Percentiles rank a stretch among this genome's conserved stretches.
Conservation (phyloP, 2,113 vertebrate species). For the Antechinus stuartii region DNA sequence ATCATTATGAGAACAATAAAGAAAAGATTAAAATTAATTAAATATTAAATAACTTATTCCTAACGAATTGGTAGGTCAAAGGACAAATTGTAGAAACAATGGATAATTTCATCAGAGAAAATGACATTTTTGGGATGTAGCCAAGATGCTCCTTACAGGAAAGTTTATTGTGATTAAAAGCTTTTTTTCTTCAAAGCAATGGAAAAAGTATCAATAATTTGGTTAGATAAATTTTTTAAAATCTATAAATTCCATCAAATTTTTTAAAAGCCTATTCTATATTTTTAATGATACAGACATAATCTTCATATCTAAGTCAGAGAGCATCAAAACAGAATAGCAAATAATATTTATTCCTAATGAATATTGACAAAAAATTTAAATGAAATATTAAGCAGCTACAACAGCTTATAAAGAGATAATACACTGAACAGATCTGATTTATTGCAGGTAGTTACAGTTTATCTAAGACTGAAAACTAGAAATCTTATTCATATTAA, state of each 20-base stretch:
- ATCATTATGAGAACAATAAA: background rate
- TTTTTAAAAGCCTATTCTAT: too few relatives aligned
- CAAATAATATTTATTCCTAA: slow-evolving; percentile 6
- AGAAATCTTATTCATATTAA: slow-evolving; percentile 6
- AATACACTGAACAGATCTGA: background rate
- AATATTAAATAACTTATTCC: background rate
- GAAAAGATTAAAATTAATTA: background rate
- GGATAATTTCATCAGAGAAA: background rate
- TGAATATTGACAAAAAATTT: background rate
- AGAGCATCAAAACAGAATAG: slow-evolving; percentile 7
- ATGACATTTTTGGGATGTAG: background rate
- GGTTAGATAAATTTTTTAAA: background rate
- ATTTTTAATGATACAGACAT: too few relatives aligned
- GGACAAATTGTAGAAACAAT: background rate
- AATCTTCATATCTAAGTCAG: background rate
- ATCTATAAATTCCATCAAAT: too few relatives aligned
- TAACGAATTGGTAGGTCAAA: background rate
- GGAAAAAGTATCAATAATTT: background rate
- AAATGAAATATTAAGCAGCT: slow-evolving; percentile 50
- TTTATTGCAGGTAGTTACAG: slow-evolving; percentile 38
- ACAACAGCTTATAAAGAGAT: slow-evolving; percentile 4
- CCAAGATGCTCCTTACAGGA: background rate
- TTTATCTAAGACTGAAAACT: slow-evolving; percentile 22
- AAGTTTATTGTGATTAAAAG: background rate
- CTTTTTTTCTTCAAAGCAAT: background rate